These are phyloP conservation scores for Eulemur macaco DNA, from an alignment of 2,113 vertebrate species.

Conservation along the genomic window DNA sequence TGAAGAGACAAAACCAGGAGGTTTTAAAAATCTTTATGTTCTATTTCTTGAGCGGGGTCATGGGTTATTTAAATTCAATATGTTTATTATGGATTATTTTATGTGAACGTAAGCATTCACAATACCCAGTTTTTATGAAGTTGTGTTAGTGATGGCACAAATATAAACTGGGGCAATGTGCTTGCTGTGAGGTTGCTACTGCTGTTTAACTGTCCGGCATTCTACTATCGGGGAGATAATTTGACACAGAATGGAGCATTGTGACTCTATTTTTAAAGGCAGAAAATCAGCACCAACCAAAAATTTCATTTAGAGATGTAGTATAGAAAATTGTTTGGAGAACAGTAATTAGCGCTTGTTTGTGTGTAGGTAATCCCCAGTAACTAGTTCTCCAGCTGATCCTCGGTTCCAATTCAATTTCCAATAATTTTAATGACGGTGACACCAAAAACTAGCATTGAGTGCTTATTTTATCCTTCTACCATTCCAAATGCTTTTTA, in stretches of 20 bases:
- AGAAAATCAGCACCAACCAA: not conserved
- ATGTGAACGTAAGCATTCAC: accelerated
- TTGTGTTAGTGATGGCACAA: not conserved
- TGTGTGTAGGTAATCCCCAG: not conserved
- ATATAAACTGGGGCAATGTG: not conserved
- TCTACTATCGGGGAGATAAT: not conserved
- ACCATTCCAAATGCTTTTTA: not conserved
- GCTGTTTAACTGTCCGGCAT: not conserved
- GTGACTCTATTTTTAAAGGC: not conserved
- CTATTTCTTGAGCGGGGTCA: not conserved
- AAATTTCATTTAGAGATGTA: not conserved
- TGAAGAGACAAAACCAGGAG: not conserved
- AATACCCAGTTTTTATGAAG: not conserved
- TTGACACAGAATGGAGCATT: not conserved
- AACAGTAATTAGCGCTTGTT: not conserved
- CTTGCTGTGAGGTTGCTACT: not conserved
- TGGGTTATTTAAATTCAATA: accelerated
- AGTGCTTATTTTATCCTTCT: accelerated
- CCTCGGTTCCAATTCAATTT: not conserved
- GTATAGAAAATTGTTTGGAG: not conserved
- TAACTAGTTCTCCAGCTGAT: not conserved
- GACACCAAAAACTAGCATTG: accelerated
- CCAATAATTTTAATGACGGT: not conserved
- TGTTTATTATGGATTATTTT: not conserved
- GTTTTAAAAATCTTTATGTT: not conserved